phyloP scores from a whole-genome alignment of 2,888 invertebrate species.

The Diaprepes abbreviatus region DNA sequence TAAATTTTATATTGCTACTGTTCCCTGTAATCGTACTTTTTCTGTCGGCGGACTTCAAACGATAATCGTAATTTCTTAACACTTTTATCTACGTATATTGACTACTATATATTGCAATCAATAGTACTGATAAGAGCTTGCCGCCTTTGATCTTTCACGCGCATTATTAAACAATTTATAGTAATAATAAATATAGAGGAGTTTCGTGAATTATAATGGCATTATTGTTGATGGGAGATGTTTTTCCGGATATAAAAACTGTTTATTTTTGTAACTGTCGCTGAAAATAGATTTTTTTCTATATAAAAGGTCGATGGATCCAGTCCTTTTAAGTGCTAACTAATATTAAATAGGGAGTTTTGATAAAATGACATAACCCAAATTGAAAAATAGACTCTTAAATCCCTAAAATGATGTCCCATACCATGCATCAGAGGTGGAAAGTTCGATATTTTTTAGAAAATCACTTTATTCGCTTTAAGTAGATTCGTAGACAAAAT shows the following conservation, averaged over 20 bases:
- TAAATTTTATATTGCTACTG: slow-evolving; percentile 51
- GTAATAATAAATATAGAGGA: slow-evolving; percentile 45
- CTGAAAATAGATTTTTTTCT: too few species aligned
- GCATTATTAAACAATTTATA: slow-evolving; percentile 46
- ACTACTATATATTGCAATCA: slow-evolving; percentile 56
- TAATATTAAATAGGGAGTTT: too few species aligned
- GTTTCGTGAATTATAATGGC: slow-evolving; percentile 37
- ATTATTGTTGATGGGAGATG: slow-evolving; percentile 19
- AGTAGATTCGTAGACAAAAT: too few species aligned
- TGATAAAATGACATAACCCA: too few species aligned
- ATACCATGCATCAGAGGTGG: too few species aligned
- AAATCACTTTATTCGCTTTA: too few species aligned
- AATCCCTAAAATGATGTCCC: too few species aligned
- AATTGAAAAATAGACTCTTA: too few species aligned
- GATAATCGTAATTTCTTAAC: slow-evolving; percentile 53
- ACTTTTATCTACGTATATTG: slow-evolving; percentile 56
- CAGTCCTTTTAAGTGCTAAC: too few species aligned
- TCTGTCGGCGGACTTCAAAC: slow-evolving; percentile 45
- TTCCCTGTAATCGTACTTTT: slow-evolving; percentile 47
- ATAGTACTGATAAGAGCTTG: slow-evolving; percentile 48
- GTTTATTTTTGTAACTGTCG: too few species aligned
- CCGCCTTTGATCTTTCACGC: slow-evolving; percentile 46
- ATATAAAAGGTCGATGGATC: too few species aligned
- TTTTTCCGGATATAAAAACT: slow-evolving; percentile 16
- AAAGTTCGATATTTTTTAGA: too few species aligned